Evolutionary conservation across 2,113 vertebrate species (phyloP).

Genomic region (Prolemur simus): DNA sequence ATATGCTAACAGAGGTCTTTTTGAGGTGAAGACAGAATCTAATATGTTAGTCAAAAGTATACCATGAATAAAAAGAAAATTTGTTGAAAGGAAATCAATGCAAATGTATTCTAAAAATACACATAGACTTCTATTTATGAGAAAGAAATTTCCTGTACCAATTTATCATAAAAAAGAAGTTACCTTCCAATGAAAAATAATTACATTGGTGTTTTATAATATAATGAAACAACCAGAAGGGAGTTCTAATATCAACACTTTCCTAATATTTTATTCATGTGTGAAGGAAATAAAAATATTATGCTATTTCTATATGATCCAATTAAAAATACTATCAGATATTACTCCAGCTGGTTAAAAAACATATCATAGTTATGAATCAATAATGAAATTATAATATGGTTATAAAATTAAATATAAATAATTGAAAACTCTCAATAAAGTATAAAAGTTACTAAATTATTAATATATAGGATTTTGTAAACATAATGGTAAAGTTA

Average conservation of each 20-base stretch:
- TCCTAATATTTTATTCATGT: neutral
- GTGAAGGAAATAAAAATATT: neutral
- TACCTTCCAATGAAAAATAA: neutral
- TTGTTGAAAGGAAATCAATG: neutral
- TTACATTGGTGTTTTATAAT: neutral
- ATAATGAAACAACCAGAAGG: neutral
- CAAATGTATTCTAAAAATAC: neutral
- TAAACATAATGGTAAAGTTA: neutral
- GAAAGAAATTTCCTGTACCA: neutral
- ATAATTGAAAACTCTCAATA: neutral
- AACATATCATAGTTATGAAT: neutral
- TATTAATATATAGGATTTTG: neutral
- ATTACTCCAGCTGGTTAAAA: neutral
- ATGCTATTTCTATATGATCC: neutral
- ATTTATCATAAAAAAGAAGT: neutral
- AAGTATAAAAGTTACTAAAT: neutral
- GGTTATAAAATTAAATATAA: neutral
- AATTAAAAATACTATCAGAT: neutral
- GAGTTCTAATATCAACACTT: neutral
- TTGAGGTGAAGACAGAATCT: neutral
- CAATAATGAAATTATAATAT: neutral
- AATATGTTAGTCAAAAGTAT: neutral
- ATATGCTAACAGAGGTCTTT: neutral
- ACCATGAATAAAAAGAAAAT: neutral
- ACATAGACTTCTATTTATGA: neutral